These are phyloP conservation scores for Sebastes vulpes DNA, from an alignment of 2,797 vertebrate species.

Conservation along the genomic window DNA sequence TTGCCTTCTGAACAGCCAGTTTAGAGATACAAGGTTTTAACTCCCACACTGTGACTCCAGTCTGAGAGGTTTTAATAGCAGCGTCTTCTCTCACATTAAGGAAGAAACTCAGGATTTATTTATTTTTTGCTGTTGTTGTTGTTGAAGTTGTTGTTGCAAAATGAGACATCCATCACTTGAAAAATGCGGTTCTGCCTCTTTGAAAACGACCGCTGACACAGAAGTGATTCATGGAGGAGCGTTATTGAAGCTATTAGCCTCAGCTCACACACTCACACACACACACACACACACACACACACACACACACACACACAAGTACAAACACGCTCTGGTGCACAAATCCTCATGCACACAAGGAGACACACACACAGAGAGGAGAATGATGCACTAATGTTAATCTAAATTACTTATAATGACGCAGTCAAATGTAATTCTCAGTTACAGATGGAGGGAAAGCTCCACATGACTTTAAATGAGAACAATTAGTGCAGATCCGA, in stretches of 20 bases:
- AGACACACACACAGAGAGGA: not conserved
- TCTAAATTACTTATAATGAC: not conserved
- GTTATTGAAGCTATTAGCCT: slow-evolving; percentile 35
- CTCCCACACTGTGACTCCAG: not conserved
- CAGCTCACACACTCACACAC: not conserved
- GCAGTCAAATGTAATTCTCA: slow-evolving; percentile 9
- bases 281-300: not conserved
- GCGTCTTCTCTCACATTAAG: not conserved
- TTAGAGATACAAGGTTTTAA: not conserved
- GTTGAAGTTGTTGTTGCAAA: not conserved
- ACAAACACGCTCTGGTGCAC: not conserved
- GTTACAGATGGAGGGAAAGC: slow-evolving; percentile 20
- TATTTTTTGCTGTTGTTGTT: not conserved
- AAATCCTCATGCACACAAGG: not conserved
- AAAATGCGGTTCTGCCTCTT: slow-evolving; percentile 9
- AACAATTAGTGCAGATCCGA: slow-evolving; percentile 18
- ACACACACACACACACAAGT: no score
- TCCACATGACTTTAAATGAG: not conserved
- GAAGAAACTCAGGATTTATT: not conserved
- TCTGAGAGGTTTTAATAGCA: not conserved
- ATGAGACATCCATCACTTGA: slow-evolving; percentile 34
- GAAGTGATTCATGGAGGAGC: slow-evolving; percentile 37
- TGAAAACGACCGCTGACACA: slow-evolving; percentile 18
- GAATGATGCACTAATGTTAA: not conserved
- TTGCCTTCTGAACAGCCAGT: not conserved